Percentiles rank a stretch among this genome's conserved stretches.
Evolutionary conservation across 2,888 invertebrate species (phyloP).

Genomic region (Petrophora chlorosata): DNA sequence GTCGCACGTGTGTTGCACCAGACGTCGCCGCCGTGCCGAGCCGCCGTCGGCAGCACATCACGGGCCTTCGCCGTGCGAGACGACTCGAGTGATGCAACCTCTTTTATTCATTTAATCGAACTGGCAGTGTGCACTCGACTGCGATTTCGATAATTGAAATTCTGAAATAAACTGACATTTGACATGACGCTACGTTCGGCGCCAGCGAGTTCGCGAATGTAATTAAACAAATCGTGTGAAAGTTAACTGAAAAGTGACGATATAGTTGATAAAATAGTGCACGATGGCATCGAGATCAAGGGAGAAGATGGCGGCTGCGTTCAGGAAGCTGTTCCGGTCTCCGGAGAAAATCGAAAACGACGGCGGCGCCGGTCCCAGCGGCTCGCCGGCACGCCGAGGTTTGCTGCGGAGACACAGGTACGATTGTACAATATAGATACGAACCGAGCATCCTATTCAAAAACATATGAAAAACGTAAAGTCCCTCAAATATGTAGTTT

Average conservation of each 20-base stretch:
- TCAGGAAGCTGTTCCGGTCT: conserved; percentile 90
- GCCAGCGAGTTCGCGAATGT: conserved; percentile 45
- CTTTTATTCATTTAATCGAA: conserved; percentile 36
- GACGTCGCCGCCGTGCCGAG: conserved; percentile 42
- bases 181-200: conserved; percentile 56
- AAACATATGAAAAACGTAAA: too few relatives aligned
- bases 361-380: conserved; percentile 83
- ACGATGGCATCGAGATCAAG: conserved; percentile 91
- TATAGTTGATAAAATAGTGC: conserved; percentile 57
- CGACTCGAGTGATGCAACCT: conserved; percentile 52
- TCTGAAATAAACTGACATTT: conserved; percentile 49
- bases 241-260: conserved; percentile 47
- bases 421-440: neutral
- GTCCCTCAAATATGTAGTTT: too few relatives aligned
- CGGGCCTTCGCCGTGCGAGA: conserved; percentile 54
- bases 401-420: conserved; percentile 78
- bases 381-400: conserved; percentile 85
- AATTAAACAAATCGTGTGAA: conserved; percentile 50
- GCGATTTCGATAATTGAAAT: conserved; percentile 52
- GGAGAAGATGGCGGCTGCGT: conserved; percentile 91
- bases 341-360: conserved; percentile 88
- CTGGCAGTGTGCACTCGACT: conserved; percentile 31
- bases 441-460: neutral
- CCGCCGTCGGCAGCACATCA: conserved; percentile 39
- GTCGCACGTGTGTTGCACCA: conserved; percentile 64